phyloP scores from a whole-genome alignment of 2,888 invertebrate genomes.

The Opisthograptis luteolata region DNA sequence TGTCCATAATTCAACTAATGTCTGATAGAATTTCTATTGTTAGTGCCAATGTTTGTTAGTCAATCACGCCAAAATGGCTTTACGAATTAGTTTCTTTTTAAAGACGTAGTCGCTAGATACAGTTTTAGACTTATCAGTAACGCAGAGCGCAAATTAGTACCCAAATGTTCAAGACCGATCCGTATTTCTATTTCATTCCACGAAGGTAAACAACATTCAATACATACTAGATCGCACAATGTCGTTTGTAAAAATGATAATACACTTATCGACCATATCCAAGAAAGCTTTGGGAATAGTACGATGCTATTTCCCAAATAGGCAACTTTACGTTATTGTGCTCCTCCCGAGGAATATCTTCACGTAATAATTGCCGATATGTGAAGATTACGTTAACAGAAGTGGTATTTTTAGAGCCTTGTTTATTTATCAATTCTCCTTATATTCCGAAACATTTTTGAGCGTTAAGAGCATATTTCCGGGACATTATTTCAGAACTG shows the following conservation, averaged over 20 bases:
- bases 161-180: no score
- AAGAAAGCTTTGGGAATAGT: constrained; percentile 6
- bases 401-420: neutral
- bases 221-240: constrained; percentile 9
- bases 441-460: neutral
- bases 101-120: no score
- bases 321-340: constrained; percentile 12
- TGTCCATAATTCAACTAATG: no score
- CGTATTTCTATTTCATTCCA: constrained; percentile 3
- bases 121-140: no score
- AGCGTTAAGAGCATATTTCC: no score
- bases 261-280: constrained; percentile 10
- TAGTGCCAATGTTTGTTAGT: no score
- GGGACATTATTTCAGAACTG: no score
- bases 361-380: constrained; percentile 20
- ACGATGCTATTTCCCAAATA: constrained; percentile 6
- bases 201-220: constrained; percentile 4
- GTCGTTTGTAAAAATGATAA: constrained; percentile 22
- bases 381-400: constrained; percentile 8
- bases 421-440: neutral
- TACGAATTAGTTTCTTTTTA: no score
- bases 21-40: no score
- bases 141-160: no score
- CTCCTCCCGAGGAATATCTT: constrained; percentile 1
- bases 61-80: no score